Conservation (phyloP, 2,113 vertebrate species). For the Ceuthmochares aereus region DNA sequence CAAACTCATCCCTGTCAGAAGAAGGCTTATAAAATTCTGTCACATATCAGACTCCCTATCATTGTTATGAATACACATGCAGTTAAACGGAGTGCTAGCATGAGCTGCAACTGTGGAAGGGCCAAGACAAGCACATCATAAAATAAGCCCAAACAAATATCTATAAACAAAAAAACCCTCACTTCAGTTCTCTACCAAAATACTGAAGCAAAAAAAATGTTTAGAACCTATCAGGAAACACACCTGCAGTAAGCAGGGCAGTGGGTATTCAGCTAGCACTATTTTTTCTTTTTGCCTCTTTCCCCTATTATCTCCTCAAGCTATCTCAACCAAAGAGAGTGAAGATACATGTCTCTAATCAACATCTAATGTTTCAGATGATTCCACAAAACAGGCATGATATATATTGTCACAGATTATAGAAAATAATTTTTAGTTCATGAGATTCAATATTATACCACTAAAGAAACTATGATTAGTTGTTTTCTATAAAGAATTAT, state of each 20-base stretch:
- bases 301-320: background rate
- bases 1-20: background rate
- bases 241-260: background rate
- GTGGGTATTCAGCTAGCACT: background rate
- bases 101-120: background rate
- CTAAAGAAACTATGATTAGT: background rate
- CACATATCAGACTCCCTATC: accelerated
- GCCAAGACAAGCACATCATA: background rate
- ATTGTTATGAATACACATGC: background rate
- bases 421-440: background rate
- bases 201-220: background rate
- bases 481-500: background rate
- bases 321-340: background rate
- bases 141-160: background rate
- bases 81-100: background rate
- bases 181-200: background rate
- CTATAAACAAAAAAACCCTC: background rate
- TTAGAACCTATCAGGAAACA: background rate
- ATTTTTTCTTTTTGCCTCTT: background rate
- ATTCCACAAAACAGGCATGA: background rate
- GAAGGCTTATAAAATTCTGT: background rate
- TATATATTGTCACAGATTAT: accelerated
- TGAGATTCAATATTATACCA: background rate
- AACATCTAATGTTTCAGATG: background rate
- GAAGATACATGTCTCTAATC: background rate